Evolutionary conservation across 2,888 invertebrate species (phyloP).

Genomic region (Blastobasis lacticolella): DNA sequence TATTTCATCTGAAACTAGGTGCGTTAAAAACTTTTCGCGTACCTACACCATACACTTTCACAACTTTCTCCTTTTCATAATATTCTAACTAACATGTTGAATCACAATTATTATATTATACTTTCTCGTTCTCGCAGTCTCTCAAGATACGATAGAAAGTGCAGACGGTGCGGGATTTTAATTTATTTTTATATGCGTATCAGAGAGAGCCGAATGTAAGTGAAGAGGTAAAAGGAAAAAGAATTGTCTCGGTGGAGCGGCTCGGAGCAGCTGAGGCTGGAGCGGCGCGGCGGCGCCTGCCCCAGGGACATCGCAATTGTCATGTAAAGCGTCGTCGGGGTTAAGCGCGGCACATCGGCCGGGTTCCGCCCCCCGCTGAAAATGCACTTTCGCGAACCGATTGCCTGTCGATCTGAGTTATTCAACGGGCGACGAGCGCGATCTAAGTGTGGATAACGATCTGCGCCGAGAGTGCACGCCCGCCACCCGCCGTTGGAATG

Average conservation of each 20-base stretch:
- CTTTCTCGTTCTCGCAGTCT: slow-evolving; percentile 2
- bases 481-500: slow-evolving; percentile 15
- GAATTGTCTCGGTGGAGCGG: slow-evolving; percentile 28
- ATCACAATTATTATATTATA: background rate
- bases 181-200: too few relatives aligned
- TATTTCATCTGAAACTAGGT: too few relatives aligned
- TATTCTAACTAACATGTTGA: background rate
- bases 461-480: slow-evolving; percentile 35
- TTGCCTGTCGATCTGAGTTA: slow-evolving; percentile 64
- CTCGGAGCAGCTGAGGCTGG: slow-evolving; percentile 36
- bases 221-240: slow-evolving; percentile 1
- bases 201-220: background rate
- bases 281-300: slow-evolving; percentile 38
- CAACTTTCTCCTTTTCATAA: slow-evolving; percentile 37
- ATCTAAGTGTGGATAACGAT: slow-evolving; percentile 55
- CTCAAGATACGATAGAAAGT: too few relatives aligned
- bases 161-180: too few relatives aligned
- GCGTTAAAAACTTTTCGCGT: too few relatives aligned
- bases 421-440: slow-evolving; percentile 40
- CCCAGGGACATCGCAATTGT: slow-evolving; percentile 63
- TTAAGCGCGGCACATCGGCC: slow-evolving; percentile 36
- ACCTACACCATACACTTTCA: slow-evolving; percentile 28
- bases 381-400: slow-evolving; percentile 68
- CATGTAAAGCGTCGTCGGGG: slow-evolving; percentile 59
- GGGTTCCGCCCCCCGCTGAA: slow-evolving; percentile 57